Conservation (phyloP, 1,140 invertebrate genomes). For the Pachyrhynchus sulphureomaculatus region DNA sequence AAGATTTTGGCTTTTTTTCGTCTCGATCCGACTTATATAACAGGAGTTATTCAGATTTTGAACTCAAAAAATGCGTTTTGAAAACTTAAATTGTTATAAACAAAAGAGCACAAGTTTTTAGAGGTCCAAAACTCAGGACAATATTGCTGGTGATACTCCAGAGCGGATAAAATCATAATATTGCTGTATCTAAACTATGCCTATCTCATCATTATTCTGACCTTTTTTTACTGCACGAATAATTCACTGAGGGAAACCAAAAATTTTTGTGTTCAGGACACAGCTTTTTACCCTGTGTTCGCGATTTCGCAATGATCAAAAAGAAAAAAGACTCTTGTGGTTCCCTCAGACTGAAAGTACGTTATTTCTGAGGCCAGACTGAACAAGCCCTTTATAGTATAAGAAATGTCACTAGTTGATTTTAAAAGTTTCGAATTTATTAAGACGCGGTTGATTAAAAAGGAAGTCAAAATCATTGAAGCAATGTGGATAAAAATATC, state of each 20-base stretch:
- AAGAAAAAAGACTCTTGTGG: not conserved
- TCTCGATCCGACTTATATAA: no score
- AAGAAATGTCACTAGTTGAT: not conserved
- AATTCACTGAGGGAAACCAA: not conserved
- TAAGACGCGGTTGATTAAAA: not conserved
- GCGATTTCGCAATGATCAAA: not conserved
- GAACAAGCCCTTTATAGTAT: not conserved
- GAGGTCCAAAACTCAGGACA: no score
- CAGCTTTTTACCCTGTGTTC: slow-evolving; percentile 6
- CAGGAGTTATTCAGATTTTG: no score
- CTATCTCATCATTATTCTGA: no score
- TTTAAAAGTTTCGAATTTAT: not conserved
- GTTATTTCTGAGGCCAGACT: not conserved
- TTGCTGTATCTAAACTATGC: no score
- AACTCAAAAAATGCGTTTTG: no score
- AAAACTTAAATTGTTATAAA: no score
- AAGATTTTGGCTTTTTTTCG: no score
- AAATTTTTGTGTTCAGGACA: not conserved
- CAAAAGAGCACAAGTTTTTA: no score
- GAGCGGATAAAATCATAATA: no score
- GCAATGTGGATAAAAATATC: not conserved
- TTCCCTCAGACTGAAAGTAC: not conserved
- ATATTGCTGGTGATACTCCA: no score
- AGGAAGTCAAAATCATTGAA: not conserved
- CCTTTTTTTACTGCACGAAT: no score